Percentiles rank a stretch among this genome's conserved stretches.
Conservation (phyloP, 2,797 vertebrate species). For the Tokudaia muenninki region DNA sequence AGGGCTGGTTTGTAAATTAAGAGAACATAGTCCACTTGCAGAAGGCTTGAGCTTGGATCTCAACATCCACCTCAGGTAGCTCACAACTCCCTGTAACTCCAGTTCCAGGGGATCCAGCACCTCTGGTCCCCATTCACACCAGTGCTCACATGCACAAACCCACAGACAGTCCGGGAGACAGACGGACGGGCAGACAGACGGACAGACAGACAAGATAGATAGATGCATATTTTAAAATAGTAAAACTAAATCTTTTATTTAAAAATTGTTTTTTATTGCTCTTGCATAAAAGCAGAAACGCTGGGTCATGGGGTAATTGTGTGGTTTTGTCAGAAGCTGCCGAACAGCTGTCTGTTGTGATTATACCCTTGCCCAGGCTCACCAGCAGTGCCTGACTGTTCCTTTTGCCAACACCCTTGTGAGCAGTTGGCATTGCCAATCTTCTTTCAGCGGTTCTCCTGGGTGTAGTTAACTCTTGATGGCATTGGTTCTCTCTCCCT, state of each 20-base stretch:
- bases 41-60: not conserved
- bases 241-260: not conserved
- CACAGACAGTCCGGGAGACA: not conserved
- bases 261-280: constrained; percentile 24
- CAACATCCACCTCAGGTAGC: not conserved
- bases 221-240: not conserved
- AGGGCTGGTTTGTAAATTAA: not conserved
- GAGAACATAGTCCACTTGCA: not conserved
- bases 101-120: not conserved
- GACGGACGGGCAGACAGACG: too few species aligned
- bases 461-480: not conserved
- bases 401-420: not conserved
- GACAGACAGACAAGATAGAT: too few species aligned
- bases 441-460: not conserved
- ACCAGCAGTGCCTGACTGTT: not conserved
- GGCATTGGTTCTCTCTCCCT: not conserved
- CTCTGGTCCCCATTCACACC: not conserved
- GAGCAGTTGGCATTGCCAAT: not conserved
- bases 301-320: not conserved
- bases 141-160: not conserved
- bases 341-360: not conserved
- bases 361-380: not conserved
- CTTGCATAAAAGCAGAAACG: constrained; percentile 23
- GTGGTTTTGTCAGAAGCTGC: constrained; percentile 30
- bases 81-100: not conserved